Percentiles rank a stretch among this genome's conserved stretches.
phyloP scores from a whole-genome alignment of 2,888 invertebrate species.

The Drosophila kambysellisi region DNA sequence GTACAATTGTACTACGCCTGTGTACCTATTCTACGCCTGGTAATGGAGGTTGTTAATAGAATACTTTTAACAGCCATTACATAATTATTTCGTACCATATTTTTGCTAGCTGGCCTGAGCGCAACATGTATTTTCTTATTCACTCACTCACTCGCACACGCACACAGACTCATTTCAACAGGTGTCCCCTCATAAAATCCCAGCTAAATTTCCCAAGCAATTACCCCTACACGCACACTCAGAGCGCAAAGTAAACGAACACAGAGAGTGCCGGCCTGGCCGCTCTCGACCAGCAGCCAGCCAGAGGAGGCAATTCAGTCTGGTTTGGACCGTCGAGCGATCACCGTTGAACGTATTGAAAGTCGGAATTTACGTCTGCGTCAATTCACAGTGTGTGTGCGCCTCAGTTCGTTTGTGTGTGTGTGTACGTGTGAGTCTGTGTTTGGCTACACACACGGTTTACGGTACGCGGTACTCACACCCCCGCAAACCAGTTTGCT shows the following conservation, averaged over 20 bases:
- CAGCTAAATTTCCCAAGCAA: conserved; percentile 56
- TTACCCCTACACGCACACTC: conserved; percentile 39
- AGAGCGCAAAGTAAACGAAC: not conserved
- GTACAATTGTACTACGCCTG: not conserved
- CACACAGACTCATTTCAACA: conserved; percentile 30
- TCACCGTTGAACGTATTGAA: conserved; percentile 29
- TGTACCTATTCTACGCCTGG: not conserved
- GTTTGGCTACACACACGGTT: conserved; percentile 45
- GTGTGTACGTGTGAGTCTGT: conserved; percentile 44
- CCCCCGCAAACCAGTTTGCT: conserved; percentile 75
- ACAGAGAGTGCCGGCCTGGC: conserved; percentile 42
- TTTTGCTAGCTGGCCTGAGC: not conserved
- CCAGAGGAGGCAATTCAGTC: conserved; percentile 42
- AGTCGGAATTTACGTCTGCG: conserved; percentile 55
- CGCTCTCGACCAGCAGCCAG: conserved; percentile 26
- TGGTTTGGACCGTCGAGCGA: conserved; percentile 64
- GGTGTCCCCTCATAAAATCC: conserved; percentile 44
- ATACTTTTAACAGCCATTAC: not conserved
- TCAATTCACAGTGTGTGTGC: conserved; percentile 39
- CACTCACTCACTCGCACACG: not conserved
- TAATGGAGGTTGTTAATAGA: not conserved
- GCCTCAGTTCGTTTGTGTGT: conserved; percentile 46
- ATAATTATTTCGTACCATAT: not conserved
- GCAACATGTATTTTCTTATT: not conserved
- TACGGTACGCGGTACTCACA: conserved; percentile 62